Evolutionary conservation across 2,888 invertebrate species (phyloP), one percentile per base, ranked within the genome.

Genomic region (Drosophila imparisetae): DNA sequence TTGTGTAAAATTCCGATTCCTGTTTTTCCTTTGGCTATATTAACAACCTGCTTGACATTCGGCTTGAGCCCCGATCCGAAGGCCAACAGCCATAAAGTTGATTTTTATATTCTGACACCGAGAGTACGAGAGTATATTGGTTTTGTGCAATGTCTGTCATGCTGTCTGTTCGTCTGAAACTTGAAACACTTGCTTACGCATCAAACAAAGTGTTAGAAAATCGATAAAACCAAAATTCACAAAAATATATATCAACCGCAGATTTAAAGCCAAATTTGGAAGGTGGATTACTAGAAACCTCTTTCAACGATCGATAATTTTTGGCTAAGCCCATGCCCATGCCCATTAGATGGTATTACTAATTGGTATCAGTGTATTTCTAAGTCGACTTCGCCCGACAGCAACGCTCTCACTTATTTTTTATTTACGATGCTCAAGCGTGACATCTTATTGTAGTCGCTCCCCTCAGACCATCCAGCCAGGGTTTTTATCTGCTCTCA

Each of bases 361-460:
- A 24, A 15, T 8, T 24, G 4, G 15, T 8, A 13, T 8, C 21
- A 21, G 21, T 4, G 45, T 24, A 45, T 24, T 24, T 15, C 2
- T 1, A 15, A 45, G 45, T 24, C 15, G 24, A 4, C 3, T 24
- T 15, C 15, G 45, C 24, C 24, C 15, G 8, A 24, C 15, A 8
- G 4, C 45, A 45, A 21, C 2, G 21, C 21, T 15, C 4, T 8
- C 38, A 18, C 8, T 18, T 45, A 21, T 21, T 21, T 45, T 69
- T 83, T 76, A 87, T 87, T 87, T 81, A 84, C 81, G 84, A 81
- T 72, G 66, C 66, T 52, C 63, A 49, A 64, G 72, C 83, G 79
- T 72, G 81, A 78, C 86, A 86, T 60, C 81, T 86, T 81, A 86
- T 89, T 86, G 78, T 86, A 73, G 74, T n/a, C 15, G 7, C 52